Evolutionary conservation across 1,140 invertebrate species (phyloP), one percentile per base, ranked within the genome.

Genomic region (Belonocnema kinseyi): DNA sequence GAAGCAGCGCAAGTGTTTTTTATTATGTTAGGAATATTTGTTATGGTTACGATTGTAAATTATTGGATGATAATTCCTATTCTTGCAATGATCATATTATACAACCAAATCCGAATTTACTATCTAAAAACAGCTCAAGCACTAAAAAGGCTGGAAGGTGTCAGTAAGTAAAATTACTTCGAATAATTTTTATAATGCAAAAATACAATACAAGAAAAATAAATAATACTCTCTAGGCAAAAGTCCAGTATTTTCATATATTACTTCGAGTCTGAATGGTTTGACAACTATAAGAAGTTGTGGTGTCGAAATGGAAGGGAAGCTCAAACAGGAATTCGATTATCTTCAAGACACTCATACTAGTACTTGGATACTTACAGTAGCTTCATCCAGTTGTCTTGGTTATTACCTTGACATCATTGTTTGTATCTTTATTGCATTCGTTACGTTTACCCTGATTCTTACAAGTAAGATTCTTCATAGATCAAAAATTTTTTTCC

Each of bases 181-280:
- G 53, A 46, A 51, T 11, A 16, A 0, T n/a, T 50, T 21, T 66
- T n/a, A 50, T 52, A 17, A 40, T 61, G 21, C 14, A 58, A 7
- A 3, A 50, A 13, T n/a, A 61, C 73, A 17, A 70, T 26, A 74
- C n/a, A 51, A 73, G 5, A 17, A 21, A n/a, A 75, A 71, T 52
- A n/a, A 46, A 52, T 54, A 19, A 19, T 51, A 33, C 71, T 66
- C 90, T 92, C 50, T 80, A 95, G 94, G 93, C 16, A 93, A 94
- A 73, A 96, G 94, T 90, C 97, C 97, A 0, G 93, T 98, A 0
- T 97, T 97, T 85, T 96, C 96, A 0, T 96, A 98, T 79, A 92
- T 98, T 50, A 95, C 94, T 40, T 93, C 96, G 0, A 95, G 96
- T 0, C 84, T 98, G 2, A 94, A 95, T 81, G 97, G 97, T 3